Evolutionary conservation across 2,797 vertebrate species (phyloP).

Genomic region (Molothrus ater): DNA sequence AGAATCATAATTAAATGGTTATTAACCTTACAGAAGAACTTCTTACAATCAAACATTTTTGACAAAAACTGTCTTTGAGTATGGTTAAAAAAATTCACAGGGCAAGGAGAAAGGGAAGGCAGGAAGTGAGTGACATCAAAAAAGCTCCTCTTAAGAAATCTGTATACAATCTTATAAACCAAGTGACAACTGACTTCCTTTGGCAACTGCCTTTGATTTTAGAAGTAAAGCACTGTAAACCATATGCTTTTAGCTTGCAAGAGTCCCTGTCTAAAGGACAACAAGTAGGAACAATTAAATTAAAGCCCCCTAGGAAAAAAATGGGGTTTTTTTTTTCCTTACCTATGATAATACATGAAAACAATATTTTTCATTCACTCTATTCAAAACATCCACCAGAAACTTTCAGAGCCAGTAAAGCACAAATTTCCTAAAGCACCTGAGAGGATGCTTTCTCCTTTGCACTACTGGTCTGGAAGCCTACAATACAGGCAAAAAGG

Average conservation of each 20-base stretch:
- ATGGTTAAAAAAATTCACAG: not conserved
- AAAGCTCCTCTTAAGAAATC: not conserved
- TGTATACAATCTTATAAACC: not conserved
- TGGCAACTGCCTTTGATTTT: not conserved
- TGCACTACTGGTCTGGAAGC: not conserved
- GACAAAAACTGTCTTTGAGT: not conserved
- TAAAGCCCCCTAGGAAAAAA: not conserved
- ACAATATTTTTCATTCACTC: not conserved
- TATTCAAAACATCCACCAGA: not conserved
- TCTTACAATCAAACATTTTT: not conserved
- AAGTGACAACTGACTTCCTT: not conserved
- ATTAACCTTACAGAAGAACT: not conserved
- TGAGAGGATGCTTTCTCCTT: not conserved
- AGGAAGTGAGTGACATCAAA: not conserved
- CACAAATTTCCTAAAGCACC: not conserved
- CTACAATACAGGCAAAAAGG: not conserved
- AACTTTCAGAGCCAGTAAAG: not conserved
- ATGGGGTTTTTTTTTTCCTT: fast-evolving
- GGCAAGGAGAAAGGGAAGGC: not conserved
- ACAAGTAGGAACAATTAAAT: not conserved
- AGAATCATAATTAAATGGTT: not conserved
- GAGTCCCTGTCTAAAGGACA: not conserved
- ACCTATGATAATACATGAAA: not conserved
- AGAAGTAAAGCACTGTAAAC: not conserved
- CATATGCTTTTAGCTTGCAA: not conserved